Percentiles rank a stretch among this genome's conserved stretches.
Evolutionary conservation across 37 sponge, comb jelly and placozoan species (phyloP).

Genomic region (Geodia barretti): DNA sequence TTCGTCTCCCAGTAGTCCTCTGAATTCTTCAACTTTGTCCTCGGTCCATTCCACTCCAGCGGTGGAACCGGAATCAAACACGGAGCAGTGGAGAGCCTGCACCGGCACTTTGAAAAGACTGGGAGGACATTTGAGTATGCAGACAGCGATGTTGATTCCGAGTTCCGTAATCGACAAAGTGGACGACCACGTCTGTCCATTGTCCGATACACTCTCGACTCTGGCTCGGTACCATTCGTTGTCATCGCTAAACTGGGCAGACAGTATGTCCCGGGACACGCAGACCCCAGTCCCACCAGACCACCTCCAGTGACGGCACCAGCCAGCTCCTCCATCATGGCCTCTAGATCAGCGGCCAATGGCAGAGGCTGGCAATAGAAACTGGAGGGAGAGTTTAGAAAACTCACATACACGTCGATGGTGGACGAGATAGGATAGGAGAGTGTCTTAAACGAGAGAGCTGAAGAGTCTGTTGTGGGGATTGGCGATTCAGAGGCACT

Average conservation of each 20-base stretch:
- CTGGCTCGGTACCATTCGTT: slow-evolving; percentile 78
- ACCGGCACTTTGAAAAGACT: slow-evolving; percentile 49
- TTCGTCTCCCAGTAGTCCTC: neutral
- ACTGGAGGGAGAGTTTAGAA: slow-evolving; percentile 52
- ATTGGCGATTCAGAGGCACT: neutral
- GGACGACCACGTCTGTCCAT: slow-evolving; percentile 14
- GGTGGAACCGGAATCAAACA: slow-evolving; percentile 1
- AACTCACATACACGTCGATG: slow-evolving; percentile 56
- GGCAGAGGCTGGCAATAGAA: slow-evolving; percentile 83
- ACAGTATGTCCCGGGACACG: slow-evolving; percentile 49
- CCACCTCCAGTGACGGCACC: slow-evolving; percentile 1
- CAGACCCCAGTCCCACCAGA: neutral
- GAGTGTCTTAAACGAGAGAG: slow-evolving; percentile 10
- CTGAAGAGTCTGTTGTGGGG: neutral
- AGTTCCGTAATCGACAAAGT: slow-evolving; percentile 87
- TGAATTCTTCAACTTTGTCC: slow-evolving; percentile 35
- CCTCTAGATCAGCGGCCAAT: slow-evolving; percentile 59
- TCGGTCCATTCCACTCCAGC: slow-evolving; percentile 9
- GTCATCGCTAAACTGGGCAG: slow-evolving; percentile 57
- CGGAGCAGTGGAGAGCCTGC: slow-evolving; percentile 77
- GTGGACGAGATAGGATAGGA: slow-evolving; percentile 11
- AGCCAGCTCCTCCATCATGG: slow-evolving; percentile 49
- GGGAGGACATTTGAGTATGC: slow-evolving; percentile 31
- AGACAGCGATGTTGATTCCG: slow-evolving; percentile 7
- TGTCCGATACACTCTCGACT: slow-evolving; percentile 33